A percentile compares a stretch with the other conserved stretches of the same genome.
Evolutionary conservation across 2,797 vertebrate genomes (phyloP).

Genomic region (Alouatta caraya): DNA sequence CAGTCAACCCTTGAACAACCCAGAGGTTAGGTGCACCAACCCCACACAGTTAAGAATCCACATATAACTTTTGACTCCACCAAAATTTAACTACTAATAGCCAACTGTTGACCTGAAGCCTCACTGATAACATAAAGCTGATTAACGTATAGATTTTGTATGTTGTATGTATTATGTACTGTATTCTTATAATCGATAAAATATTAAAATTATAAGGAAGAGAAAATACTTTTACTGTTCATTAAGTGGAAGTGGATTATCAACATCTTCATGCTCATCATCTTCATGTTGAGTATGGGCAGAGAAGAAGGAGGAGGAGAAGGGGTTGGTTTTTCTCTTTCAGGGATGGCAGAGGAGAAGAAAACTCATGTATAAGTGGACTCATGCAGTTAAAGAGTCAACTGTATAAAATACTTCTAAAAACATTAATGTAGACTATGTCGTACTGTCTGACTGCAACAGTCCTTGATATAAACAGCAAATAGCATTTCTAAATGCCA

Average conservation of each 20-base stretch:
- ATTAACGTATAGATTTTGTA: background rate
- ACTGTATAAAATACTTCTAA: background rate
- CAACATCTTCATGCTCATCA: no score
- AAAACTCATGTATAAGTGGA: background rate
- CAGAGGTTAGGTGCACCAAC: no score
- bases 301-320: background rate
- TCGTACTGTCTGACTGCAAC: background rate
- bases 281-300: background rate
- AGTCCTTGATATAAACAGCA: constrained; percentile 30
- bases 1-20: background rate
- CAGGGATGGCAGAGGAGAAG: background rate
- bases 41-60: background rate
- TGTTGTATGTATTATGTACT: background rate
- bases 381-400: background rate
- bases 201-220: background rate
- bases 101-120: background rate
- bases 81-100: background rate
- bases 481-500: constrained; percentile 6
- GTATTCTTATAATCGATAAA: background rate
- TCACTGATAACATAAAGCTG: background rate
- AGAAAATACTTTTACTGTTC: background rate
- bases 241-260: background rate
- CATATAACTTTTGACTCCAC: background rate
- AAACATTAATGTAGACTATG: background rate
- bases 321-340: background rate